Base-by-base conservation (phyloP, 30 jellyfish, hydroid and myxozoan genomes). In the Aurelia aurita complex sp. Pacific region DNA sequence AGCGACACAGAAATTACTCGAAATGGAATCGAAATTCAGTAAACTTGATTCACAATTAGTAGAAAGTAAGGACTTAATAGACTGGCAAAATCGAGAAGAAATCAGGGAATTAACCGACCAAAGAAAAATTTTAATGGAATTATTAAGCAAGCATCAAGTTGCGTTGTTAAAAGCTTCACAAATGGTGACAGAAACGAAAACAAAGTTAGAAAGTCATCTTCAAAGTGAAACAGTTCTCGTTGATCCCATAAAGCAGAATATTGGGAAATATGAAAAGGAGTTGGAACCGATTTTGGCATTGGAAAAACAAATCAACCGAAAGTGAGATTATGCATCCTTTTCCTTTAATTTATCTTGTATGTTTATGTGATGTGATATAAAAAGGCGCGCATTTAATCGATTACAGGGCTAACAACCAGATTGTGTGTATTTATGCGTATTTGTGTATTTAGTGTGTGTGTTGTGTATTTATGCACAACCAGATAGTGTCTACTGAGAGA, bases 91-190 rank as follows among this genome's bases (percentile, higher is more conserved):
- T 62, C 87, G 91, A 16, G 98, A 92, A 67, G 97, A 88, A 60
- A 83, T 82, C 29, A 74, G 89, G 19, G 98, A 94, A 54, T 29
- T 94, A 67, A 64, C 83, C 3, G 97, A 94, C 36, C 91, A 94
- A 61, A 69, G 96, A 55, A 78, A 78, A 46, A 86, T 92, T 42
- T 52, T 87, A 38, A 92, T 92, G 98, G 98, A 92, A 62, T 67
- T 92, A 63, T 84, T 92, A 5, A 83, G 98, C 67, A 92, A 92
- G 60, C 98, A 92, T 77, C 98, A 92, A 83, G 96, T 92, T 10
- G 98, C 98, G 43, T 54, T 92, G 77, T 74, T 92, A 82, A 92
- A 92, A 64, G 98, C 98, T 15, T 92, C 98, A 29, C 98, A 92
- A 70, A 68, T 92, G 86, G 98, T 92, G 23, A 92, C 97, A 2